Conservation (phyloP, 2,888 invertebrate genomes). For the Slavum lentiscoides region DNA sequence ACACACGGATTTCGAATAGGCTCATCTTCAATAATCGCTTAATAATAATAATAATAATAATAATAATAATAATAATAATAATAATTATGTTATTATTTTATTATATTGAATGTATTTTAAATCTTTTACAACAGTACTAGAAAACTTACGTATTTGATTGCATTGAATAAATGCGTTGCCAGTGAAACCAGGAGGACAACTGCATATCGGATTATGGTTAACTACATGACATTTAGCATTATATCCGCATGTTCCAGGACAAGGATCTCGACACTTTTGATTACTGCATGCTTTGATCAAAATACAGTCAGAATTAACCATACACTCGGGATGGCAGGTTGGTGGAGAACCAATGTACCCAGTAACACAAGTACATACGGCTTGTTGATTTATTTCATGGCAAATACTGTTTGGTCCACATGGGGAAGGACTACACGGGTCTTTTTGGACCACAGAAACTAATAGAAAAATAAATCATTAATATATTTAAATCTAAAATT, state of each 20-base stretch:
- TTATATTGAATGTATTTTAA: constrained; percentile 54
- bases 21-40: constrained; percentile 49
- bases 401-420: constrained; percentile 64
- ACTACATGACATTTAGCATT: constrained; percentile 60
- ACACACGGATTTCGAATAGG: constrained; percentile 62
- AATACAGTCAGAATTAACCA: constrained; percentile 65
- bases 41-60: not conserved
- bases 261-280: constrained; percentile 66
- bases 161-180: constrained; percentile 58
- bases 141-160: constrained; percentile 57
- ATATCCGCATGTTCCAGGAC: constrained; percentile 64
- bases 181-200: constrained; percentile 61
- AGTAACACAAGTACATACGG: constrained; percentile 63
- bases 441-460: constrained; percentile 65
- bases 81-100: too few species aligned
- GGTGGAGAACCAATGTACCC: constrained; percentile 65
- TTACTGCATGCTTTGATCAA: constrained; percentile 64
- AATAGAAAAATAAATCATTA: constrained; percentile 58
- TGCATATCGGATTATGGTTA: constrained; percentile 60
- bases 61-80: too few species aligned
- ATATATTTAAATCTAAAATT: not conserved
- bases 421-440: constrained; percentile 63
- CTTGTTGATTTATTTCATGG: constrained; percentile 62
- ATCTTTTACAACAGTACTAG: constrained; percentile 21
- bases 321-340: constrained; percentile 65